Evolutionary conservation across 2,113 vertebrate species (phyloP).

Genomic region (Chionomys nivalis): DNA sequence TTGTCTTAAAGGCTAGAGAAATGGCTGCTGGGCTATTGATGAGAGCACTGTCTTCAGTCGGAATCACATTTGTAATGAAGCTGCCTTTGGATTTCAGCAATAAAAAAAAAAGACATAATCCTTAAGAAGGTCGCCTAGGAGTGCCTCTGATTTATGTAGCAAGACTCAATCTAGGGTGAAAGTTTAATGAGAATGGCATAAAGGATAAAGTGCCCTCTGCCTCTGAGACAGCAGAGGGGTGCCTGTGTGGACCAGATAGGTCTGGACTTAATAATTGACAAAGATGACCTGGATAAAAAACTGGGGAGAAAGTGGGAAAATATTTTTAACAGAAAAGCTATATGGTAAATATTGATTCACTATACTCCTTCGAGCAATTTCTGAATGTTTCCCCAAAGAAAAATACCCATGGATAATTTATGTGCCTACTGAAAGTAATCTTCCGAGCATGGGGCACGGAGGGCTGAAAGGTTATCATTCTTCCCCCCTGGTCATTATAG

Average conservation of each 20-base stretch:
- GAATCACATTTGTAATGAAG: constrained; percentile 28
- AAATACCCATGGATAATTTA: constrained; percentile 57
- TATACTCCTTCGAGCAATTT: constrained; percentile 9
- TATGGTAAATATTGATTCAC: neutral
- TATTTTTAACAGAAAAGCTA: neutral
- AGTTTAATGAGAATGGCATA: constrained; percentile 1
- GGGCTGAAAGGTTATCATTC: constrained; percentile 56
- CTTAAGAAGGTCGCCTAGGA: neutral
- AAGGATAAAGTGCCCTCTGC: neutral
- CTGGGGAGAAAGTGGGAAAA: neutral
- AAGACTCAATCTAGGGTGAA: constrained; percentile 26
- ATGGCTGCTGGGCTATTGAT: neutral
- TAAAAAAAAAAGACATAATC: constrained; percentile 3
- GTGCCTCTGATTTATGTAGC: constrained; percentile 32
- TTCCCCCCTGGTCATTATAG: constrained; percentile 27
- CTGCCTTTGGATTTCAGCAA: neutral
- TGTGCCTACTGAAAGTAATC: constrained; percentile 62
- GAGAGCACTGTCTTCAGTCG: neutral
- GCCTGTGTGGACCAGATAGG: neutral
- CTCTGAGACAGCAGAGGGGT: neutral
- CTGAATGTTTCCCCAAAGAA: constrained; percentile 24
- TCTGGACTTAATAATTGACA: neutral
- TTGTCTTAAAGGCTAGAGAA: constrained; percentile 3
- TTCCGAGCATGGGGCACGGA: constrained; percentile 61
- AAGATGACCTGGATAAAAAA: neutral